Conservation (phyloP, 2,888 invertebrate genomes). For the Plagodis dolabraria region DNA sequence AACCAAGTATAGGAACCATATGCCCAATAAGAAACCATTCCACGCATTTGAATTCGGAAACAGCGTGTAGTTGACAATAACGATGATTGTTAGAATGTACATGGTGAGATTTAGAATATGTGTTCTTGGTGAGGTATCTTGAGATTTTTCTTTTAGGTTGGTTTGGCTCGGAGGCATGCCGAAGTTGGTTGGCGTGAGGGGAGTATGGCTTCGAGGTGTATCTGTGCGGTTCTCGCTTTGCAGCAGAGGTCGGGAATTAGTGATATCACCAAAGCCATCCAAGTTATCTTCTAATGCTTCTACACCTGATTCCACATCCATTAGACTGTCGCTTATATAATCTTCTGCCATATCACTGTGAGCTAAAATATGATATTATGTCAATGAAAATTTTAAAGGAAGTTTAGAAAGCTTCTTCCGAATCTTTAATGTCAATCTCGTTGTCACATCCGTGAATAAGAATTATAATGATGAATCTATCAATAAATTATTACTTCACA, state of each 20-base stretch:
- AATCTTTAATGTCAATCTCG: too few species aligned
- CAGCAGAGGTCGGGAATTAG: constrained; percentile 42
- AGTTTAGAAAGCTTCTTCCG: too few species aligned
- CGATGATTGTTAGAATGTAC: constrained; percentile 69
- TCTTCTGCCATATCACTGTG: constrained; percentile 65
- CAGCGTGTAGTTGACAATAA: constrained; percentile 62
- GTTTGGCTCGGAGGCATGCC: constrained; percentile 65
- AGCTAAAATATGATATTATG: constrained; percentile 34
- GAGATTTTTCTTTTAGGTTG: constrained; percentile 43
- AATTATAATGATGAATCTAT: too few species aligned
- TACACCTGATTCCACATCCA: constrained; percentile 81
- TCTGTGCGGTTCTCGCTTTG: constrained; percentile 45
- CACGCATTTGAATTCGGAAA: constrained; percentile 72
- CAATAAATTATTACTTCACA: too few species aligned
- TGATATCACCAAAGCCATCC: constrained; percentile 64
- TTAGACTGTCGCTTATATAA: constrained; percentile 53
- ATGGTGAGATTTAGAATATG: constrained; percentile 67
- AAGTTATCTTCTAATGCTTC: constrained; percentile 79
- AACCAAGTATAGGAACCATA: constrained; percentile 69
- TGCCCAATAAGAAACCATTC: constrained; percentile 77
- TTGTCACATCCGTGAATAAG: too few species aligned
- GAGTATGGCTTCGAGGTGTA: constrained; percentile 35
- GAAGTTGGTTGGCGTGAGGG: constrained; percentile 49
- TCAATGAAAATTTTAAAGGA: too few species aligned
- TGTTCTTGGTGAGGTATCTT: constrained; percentile 41